Conservation (phyloP, 2,888 invertebrate genomes). For the Syrista parreyssii region DNA sequence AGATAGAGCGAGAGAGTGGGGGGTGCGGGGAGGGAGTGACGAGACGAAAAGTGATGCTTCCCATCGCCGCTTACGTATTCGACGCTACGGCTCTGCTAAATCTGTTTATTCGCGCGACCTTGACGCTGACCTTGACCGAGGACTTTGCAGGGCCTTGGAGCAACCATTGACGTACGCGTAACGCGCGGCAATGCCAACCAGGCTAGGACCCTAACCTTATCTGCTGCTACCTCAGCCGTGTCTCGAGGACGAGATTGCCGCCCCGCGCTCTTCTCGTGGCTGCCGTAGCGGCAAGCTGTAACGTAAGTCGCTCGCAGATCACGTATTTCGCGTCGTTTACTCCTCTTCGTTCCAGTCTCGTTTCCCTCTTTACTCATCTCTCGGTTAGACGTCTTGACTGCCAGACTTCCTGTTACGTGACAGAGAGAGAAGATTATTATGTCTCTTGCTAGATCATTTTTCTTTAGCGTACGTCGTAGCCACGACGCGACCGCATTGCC, state of each 20-base stretch:
- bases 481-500: not conserved
- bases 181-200: not conserved
- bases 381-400: not conserved
- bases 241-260: not conserved
- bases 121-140: not conserved
- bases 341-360: not conserved
- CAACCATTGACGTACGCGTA: not conserved
- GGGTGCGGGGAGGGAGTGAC: not conserved
- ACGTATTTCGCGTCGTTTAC: not conserved
- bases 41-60: not conserved
- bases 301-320: not conserved
- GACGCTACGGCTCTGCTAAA: not conserved
- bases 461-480: no score
- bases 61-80: not conserved
- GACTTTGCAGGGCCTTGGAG: not conserved
- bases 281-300: not conserved
- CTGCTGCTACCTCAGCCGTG: not conserved
- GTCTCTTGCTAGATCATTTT: no score
- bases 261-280: not conserved
- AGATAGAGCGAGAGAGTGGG: not conserved
- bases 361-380: not conserved
- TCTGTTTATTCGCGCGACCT: not conserved
- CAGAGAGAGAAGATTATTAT: no score
- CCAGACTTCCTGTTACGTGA: not conserved
- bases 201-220: not conserved